Conservation (phyloP, 2,888 invertebrate genomes). For the Polietes domitor region DNA sequence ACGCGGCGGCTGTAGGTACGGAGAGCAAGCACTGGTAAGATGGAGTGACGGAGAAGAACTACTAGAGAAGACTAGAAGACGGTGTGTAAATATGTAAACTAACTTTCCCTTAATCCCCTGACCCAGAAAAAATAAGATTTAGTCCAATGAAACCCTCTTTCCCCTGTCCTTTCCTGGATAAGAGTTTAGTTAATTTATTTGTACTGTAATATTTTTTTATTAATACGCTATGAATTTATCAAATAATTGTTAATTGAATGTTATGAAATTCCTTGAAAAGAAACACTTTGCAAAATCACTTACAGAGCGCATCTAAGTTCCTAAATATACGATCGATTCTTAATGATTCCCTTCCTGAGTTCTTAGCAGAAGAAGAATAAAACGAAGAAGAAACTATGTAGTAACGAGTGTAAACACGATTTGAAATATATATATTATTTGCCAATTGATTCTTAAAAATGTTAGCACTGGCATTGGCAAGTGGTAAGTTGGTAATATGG, state of each 20-base stretch:
- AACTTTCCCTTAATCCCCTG: background rate
- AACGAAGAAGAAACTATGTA: background rate
- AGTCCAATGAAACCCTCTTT: background rate
- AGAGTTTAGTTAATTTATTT: constrained; percentile 56
- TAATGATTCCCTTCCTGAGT: constrained; percentile 41
- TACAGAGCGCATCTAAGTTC: constrained; percentile 71
- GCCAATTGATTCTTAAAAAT: constrained; percentile 2
- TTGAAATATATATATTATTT: background rate
- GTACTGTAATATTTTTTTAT: constrained; percentile 13
- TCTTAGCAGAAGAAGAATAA: background rate
- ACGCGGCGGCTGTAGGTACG: constrained; percentile 68
- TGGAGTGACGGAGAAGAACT: background rate
- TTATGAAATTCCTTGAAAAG: constrained; percentile 39
- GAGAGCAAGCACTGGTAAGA: constrained; percentile 68
- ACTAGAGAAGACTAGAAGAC: background rate
- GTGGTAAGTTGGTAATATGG: background rate
- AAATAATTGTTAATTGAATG: constrained; percentile 58
- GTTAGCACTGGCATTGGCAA: too few species aligned
- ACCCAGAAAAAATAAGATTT: constrained; percentile 7
- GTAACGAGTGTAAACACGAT: constrained; percentile 13
- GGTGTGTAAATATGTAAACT: constrained; percentile 26
- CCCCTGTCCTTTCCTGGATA: too few species aligned
- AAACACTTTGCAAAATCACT: constrained; percentile 55
- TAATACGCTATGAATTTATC: constrained; percentile 14
- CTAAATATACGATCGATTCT: constrained; percentile 58